These are phyloP conservation scores for Thryonomys swinderianus DNA, from an alignment of 2,113 vertebrate genomes.

Conservation along the genomic window DNA sequence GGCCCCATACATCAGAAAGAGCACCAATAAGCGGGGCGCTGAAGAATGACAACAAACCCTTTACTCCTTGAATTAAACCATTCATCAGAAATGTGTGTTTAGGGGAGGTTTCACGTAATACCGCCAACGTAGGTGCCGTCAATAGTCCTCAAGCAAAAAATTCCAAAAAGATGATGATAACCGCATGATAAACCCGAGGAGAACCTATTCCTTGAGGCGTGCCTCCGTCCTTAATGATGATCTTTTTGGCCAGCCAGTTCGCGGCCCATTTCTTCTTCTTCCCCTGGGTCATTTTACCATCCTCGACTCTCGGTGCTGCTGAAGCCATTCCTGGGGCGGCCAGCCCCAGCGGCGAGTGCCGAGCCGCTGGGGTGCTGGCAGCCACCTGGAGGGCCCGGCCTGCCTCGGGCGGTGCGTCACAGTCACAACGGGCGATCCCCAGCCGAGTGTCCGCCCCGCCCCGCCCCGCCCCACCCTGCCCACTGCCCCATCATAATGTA, in stretches of 20 bases:
- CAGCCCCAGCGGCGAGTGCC: conserved; percentile 73
- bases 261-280: conserved; percentile 93
- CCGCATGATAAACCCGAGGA: too few relatives aligned
- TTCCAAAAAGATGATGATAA: too few relatives aligned
- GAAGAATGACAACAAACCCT: conserved; percentile 93
- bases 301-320: conserved; percentile 79
- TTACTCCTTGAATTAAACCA: conserved; percentile 93
- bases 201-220: too few relatives aligned
- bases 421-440: conserved; percentile 81
- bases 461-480: conserved; percentile 54
- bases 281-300: conserved; percentile 93
- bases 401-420: conserved; percentile 79
- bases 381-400: conserved; percentile 83
- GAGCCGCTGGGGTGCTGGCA: conserved; percentile 70
- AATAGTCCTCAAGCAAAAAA: too few relatives aligned
- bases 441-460: conserved; percentile 51
- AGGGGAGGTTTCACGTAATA: conserved; percentile 93
- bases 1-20: conserved; percentile 94
- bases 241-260: conserved; percentile 93
- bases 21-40: conserved; percentile 94
- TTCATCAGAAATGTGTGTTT: conserved; percentile 95
- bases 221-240: conserved; percentile 94
- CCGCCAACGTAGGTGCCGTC: too few relatives aligned
- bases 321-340: conserved; percentile 76
- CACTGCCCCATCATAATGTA: not conserved